A percentile compares a stretch with the other conserved stretches of the same genome.
Conservation (phyloP, 2,888 invertebrate genomes). For the Eupsilia transversa region DNA sequence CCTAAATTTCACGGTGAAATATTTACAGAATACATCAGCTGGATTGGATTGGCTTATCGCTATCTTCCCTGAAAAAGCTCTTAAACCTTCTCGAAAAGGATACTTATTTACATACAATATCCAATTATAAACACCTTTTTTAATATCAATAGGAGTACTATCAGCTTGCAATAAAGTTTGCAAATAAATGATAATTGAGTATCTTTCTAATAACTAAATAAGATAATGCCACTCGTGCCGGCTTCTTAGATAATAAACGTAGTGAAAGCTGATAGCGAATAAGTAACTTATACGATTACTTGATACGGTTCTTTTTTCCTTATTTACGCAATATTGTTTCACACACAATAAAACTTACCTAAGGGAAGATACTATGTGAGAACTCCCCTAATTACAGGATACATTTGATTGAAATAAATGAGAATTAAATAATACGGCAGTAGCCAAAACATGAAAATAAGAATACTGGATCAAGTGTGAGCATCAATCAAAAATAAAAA, state of each 20-base stretch:
- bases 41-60: background rate
- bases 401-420: background rate
- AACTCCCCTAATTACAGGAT: conserved; percentile 1
- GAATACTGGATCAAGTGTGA: background rate
- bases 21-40: too few species aligned
- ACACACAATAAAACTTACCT: background rate
- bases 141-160: conserved; percentile 10
- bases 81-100: background rate
- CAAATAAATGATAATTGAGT: conserved; percentile 38
- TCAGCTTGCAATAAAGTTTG: conserved; percentile 32
- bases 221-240: conserved; percentile 18
- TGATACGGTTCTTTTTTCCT: background rate
- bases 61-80: background rate
- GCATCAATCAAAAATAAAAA: background rate
- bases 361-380: background rate
- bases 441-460: too few species aligned
- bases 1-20: too few species aligned
- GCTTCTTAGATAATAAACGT: conserved; percentile 23
- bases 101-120: background rate
- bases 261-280: conserved; percentile 21
- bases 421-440: background rate
- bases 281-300: background rate
- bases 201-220: conserved; percentile 32
- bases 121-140: conserved; percentile 32
- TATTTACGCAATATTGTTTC: background rate